These are phyloP conservation scores for Ophioderma brevispina DNA, from an alignment of 35 echinoderm and acorn worm species.

Conservation along the genomic window DNA sequence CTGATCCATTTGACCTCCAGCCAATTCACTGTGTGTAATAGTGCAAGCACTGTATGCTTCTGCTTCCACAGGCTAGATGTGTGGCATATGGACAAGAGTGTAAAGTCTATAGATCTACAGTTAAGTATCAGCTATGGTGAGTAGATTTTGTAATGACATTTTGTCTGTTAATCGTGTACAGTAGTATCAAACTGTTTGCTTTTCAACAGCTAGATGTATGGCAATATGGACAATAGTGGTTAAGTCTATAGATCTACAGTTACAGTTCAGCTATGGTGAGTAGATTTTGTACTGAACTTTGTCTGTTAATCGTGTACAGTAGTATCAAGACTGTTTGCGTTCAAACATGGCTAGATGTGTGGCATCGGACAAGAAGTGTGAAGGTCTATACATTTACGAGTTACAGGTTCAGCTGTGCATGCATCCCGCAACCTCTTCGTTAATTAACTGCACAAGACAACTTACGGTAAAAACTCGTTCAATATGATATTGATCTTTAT, in stretches of 20 bases:
- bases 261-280: constrained; percentile 45
- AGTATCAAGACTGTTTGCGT: constrained; percentile 12
- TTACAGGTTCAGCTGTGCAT: constrained; percentile 32
- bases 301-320: constrained; percentile 27
- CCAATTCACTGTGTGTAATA: constrained; percentile 27
- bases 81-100: constrained; percentile 43
- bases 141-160: too few species aligned
- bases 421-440: too few species aligned
- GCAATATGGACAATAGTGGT: constrained; percentile 41
- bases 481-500: too few species aligned
- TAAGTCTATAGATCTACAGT: constrained; percentile 28
- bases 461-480: too few species aligned
- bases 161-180: constrained; percentile 11
- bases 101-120: constrained; percentile 22
- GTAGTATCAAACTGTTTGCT: constrained; percentile 27
- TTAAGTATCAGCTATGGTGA: constrained; percentile 40
- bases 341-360: constrained; percentile 32
- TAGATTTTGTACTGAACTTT: too few species aligned
- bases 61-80: constrained; percentile 26
- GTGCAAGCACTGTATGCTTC: constrained; percentile 13
- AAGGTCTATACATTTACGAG: constrained; percentile 20
- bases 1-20: constrained; percentile 31
- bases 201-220: constrained; percentile 29
- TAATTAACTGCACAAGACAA: too few species aligned
- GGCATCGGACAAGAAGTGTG: constrained; percentile 39